Base-by-base conservation (phyloP, 2,888 invertebrate species). In the Pocota personata region DNA sequence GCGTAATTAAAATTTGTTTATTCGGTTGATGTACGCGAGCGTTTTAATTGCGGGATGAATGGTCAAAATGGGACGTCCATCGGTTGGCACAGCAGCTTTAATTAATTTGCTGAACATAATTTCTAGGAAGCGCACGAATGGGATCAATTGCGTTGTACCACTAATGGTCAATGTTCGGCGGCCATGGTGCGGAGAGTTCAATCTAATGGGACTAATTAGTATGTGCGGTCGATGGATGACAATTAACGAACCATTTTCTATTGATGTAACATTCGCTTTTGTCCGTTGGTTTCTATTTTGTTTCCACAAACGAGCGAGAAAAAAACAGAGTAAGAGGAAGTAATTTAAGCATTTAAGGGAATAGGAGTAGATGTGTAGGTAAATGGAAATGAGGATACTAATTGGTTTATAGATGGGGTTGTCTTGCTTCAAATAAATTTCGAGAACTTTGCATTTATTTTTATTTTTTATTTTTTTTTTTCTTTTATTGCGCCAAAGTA, bases 1-100 rank as follows among this genome's bases (percentile, higher is more conserved):
- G 67, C 60, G 86, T 86, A 86, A 86, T 86, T 82, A 82, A 86
- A 86, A 82, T 86, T 86, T 86, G 86, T 86, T 86, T 86, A 86
- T 86, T 86, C 67, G 86, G 82, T 76, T 67, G 71, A 76, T 82
- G 76, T 76, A 76, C 71, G 86, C 82, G 86, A 86, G 86, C 80
- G 71, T 86, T 86, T 86, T 86, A 86, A 86, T 86, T 86, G 86
- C 86, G 86, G 86, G 30, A 82, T 82, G 86, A 82, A 80, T 86
- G 82, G 80, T 86, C 76, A 60, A 76, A 76, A 86, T 62, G 69
- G 72, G 64, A 71, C 72, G 24, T 32, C 37, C 67, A 75, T 75
- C 50, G 69, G 64, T 69, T 40, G 67, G 55, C 14, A 16, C 32
- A 27, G 79, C 57, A 48, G 82, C 76, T 72, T 82, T 86, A 86